Evolutionary conservation across 30 jellyfish, hydroid and myxozoan genomes (phyloP), one percentile per base, ranked within the genome.

Genomic region (Aurelia sp.): DNA sequence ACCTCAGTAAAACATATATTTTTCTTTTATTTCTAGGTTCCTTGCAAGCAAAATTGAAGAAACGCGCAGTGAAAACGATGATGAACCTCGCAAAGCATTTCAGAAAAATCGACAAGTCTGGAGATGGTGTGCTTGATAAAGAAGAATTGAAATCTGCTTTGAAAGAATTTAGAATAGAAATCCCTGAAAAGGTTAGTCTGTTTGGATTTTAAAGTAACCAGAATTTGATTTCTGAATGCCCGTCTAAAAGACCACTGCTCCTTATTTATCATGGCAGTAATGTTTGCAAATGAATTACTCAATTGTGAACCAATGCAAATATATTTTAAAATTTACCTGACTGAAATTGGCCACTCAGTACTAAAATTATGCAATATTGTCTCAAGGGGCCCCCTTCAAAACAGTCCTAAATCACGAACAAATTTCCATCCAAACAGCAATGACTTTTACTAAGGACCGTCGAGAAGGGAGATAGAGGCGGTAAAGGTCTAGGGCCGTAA

Each of bases 51-150:
- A 68, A 80, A 58, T 24, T 92, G 67, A 72, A 74, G 72, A 81
- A 88, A 64, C 91, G 98, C 31, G 98, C 91, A 24, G 78, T 89
- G 13, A 92, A 75, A 77, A 92, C 97, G 27, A 27, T 92, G 81
- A 82, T 80, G 50, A 81, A 68, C 74, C 80, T 92, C 40, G 90
- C 77, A 44, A 74, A 87, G 52, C 91, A 86, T 83, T 87, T 92
- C 64, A 81, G 68, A 63, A 86, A 52, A 57, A 17, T 78, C 17
- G 97, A 92, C 51, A 78, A 87, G 73, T 83, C 95, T 17, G 95
- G 94, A 4, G 97, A 79, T 19, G 97, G 97, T 13, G 74, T 81
- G 20, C 60, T 92, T 22, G 92, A 76, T 48, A 58, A 73, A 63
- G 93, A 84, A 9, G 97, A 86, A 76, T 83, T 92, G 38, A 72